Evolutionary conservation across 1,140 invertebrate species (phyloP).

Genomic region (Condylostylus longicornis): DNA sequence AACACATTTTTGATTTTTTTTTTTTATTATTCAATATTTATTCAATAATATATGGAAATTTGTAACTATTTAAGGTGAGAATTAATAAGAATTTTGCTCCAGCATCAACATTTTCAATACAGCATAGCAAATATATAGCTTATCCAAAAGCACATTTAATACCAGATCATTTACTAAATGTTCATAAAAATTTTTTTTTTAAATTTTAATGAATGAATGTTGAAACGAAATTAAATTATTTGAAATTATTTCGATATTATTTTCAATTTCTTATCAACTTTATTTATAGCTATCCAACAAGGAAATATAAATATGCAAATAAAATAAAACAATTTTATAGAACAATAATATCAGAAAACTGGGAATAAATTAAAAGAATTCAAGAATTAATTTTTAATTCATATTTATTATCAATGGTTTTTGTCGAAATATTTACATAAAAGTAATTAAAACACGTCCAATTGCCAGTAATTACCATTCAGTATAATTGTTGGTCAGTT

Average conservation of each 20-base stretch:
- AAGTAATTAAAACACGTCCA: too few species aligned
- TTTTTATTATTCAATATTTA: not conserved
- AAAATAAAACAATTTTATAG: too few species aligned
- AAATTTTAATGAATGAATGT: not conserved
- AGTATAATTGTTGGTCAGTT: too few species aligned
- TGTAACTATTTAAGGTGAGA: constrained; percentile 10
- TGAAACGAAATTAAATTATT: not conserved
- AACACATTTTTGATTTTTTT: not conserved
- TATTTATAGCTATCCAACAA: too few species aligned
- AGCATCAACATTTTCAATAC: constrained; percentile 55
- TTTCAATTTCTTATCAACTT: not conserved
- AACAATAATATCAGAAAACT: too few species aligned
- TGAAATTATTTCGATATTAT: not conserved
- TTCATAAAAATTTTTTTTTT: not conserved
- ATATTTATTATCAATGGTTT: too few species aligned
- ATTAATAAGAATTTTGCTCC: constrained; percentile 30
- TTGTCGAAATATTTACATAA: too few species aligned
- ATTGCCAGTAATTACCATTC: too few species aligned
- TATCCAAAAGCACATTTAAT: constrained; percentile 20
- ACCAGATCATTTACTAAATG: not conserved
- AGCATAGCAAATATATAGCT: constrained; percentile 47
- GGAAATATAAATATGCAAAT: too few species aligned
- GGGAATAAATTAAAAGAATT: too few species aligned
- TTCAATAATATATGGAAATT: constrained; percentile 11
- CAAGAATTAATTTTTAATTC: too few species aligned